Conservation (phyloP, 2,797 vertebrate species). For the Sternarchorhynchus goeldii region DNA sequence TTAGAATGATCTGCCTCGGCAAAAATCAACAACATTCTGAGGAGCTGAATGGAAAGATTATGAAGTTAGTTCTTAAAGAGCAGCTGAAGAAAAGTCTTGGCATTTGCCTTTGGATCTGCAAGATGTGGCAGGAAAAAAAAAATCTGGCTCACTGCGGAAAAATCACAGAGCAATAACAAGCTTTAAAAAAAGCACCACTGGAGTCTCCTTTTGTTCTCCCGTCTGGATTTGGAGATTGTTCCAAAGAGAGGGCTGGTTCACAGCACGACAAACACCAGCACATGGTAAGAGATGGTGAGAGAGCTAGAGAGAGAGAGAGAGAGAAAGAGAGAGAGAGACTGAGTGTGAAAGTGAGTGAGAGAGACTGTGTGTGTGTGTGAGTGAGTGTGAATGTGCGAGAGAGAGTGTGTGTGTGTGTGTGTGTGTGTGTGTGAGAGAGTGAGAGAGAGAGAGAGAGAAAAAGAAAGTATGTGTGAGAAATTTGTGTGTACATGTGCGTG, state of each 20-base stretch:
- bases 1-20: background rate
- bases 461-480: no score
- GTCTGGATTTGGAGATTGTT: conserved; percentile 13
- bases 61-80: background rate
- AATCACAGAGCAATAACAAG: background rate
- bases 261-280: conserved; percentile 39
- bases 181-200: background rate
- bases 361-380: no score
- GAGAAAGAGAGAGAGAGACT: conserved; percentile 30
- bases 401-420: no score
- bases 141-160: background rate
- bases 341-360: conserved; percentile 9
- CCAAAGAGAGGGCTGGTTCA: conserved; percentile 12
- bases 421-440: no score
- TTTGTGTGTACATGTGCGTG: no score
- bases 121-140: background rate
- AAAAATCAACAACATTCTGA: background rate
- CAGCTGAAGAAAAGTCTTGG: background rate
- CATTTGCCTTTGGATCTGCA: conserved; percentile 9
- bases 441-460: no score
- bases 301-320: conserved; percentile 33
- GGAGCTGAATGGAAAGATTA: background rate
- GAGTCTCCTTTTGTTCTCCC: conserved; percentile 3
- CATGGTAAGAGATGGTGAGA: conserved; percentile 2
- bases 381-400: no score